Conservation (phyloP, 2,888 invertebrate species). For the Tachystola acroxantha region DNA sequence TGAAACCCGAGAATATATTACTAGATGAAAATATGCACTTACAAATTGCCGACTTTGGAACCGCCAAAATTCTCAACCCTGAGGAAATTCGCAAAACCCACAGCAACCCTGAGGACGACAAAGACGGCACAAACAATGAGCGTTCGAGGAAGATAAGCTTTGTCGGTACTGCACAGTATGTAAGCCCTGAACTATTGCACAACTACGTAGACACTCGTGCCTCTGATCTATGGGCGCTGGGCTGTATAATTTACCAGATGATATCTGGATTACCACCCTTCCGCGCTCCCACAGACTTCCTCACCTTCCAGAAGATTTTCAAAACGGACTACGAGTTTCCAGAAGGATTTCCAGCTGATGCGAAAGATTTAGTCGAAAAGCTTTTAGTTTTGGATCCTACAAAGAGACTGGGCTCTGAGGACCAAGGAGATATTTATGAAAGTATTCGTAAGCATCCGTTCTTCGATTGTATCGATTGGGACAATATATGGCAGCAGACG, state of each 20-base stretch:
- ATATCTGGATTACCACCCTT: conserved; percentile 95
- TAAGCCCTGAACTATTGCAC: conserved; percentile 96
- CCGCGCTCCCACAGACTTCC: conserved; percentile 94
- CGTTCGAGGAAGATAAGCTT: conserved; percentile 88
- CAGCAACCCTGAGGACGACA: conserved; percentile 42
- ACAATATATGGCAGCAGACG: conserved; percentile 84
- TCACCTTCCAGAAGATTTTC: conserved; percentile 96
- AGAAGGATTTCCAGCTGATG: conserved; percentile 90
- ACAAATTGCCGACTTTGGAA: conserved; percentile 97
- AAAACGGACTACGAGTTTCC: conserved; percentile 95
- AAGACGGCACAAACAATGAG: conserved; percentile 44
- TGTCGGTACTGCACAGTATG: conserved; percentile 99
- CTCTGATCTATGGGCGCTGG: conserved; percentile 98
- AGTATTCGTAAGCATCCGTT: conserved; percentile 92
- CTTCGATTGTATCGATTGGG: conserved; percentile 91
- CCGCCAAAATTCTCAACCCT: conserved; percentile 87
- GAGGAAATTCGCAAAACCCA: conserved; percentile 43
- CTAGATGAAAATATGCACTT: conserved; percentile 97
- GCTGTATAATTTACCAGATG: conserved; percentile 98
- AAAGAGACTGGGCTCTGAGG: conserved; percentile 89
- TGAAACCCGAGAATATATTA: conserved; percentile 99
- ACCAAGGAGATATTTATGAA: conserved; percentile 83
- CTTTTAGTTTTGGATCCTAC: conserved; percentile 89
- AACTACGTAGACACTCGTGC: conserved; percentile 86
- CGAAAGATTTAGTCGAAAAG: conserved; percentile 92